Conservation (phyloP, 2,888 invertebrate genomes). For the Phengaris arion region DNA sequence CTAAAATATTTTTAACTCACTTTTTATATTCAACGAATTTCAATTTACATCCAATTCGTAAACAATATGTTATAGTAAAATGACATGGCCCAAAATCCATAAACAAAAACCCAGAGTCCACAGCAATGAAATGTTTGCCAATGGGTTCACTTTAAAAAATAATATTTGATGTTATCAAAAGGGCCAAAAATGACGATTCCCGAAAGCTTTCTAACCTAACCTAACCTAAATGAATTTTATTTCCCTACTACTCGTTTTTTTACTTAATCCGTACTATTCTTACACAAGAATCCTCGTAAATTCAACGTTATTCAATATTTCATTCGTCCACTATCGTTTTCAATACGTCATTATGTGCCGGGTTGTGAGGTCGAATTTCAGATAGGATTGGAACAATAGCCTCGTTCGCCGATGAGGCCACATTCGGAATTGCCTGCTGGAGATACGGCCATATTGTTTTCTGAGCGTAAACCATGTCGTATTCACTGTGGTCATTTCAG, state of each 20-base stretch:
- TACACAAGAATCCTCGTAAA: too few species aligned
- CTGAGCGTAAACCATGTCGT: not conserved
- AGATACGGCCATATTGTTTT: slow-evolving; percentile 13
- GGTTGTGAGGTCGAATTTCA: not conserved
- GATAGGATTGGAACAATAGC: slow-evolving; percentile 10
- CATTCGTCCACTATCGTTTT: slow-evolving; percentile 1
- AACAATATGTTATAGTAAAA: too few species aligned
- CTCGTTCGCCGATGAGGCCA: not conserved
- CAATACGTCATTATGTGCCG: slow-evolving; percentile 16
- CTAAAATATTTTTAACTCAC: not conserved
- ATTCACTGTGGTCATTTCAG: not conserved
- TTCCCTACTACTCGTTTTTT: not conserved
- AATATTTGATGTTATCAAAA: too few species aligned
- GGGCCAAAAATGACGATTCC: too few species aligned
- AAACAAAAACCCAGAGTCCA: too few species aligned
- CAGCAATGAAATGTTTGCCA: too few species aligned
- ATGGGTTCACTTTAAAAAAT: too few species aligned
- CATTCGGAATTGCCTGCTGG: slow-evolving; percentile 8
- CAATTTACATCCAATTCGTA: too few species aligned
- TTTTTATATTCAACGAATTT: too few species aligned
- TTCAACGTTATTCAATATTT: not conserved
- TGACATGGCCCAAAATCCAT: too few species aligned
- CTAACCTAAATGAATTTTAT: too few species aligned
- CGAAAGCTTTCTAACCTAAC: too few species aligned
- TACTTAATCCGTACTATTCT: not conserved